phyloP scores from a whole-genome alignment of 2,888 invertebrate species.

The Drosophila koepferae region DNA sequence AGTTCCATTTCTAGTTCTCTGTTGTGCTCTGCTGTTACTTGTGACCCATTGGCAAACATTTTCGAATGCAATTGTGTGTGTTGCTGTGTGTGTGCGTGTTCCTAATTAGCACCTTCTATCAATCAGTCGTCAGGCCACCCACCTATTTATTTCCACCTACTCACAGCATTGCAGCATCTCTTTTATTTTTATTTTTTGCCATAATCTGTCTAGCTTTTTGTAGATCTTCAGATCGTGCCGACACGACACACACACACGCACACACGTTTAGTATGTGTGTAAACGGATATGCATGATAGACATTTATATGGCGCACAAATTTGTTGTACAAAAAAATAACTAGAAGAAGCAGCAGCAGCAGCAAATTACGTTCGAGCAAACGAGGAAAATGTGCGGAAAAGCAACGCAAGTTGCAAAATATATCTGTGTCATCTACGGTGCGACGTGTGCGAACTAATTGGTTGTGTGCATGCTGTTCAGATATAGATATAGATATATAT shows the following conservation, averaged over 20 bases:
- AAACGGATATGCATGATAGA: constrained; percentile 75
- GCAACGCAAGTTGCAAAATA: constrained; percentile 39
- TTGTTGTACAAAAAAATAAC: constrained; percentile 36
- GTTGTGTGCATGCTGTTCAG: constrained; percentile 30
- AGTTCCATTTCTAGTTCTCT: background rate
- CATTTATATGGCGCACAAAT: constrained; percentile 33
- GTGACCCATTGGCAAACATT: constrained; percentile 52
- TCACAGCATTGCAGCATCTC: constrained; percentile 37
- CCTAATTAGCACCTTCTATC: constrained; percentile 78
- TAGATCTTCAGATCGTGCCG: constrained; percentile 71
- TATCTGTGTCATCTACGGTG: constrained; percentile 66
- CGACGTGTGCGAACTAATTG: constrained; percentile 60
- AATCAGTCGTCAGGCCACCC: constrained; percentile 30
- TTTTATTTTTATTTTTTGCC: constrained; percentile 5
- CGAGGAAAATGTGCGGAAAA: constrained; percentile 76
- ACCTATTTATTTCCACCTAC: constrained; percentile 15
- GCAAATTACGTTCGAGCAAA: constrained; percentile 54
- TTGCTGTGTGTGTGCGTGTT: constrained; percentile 32
- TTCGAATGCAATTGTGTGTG: constrained; percentile 20
- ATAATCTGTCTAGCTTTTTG: constrained; percentile 43
- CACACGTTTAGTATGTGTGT: constrained; percentile 34
- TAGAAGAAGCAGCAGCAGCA: constrained; percentile 19
- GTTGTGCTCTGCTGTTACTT: background rate
- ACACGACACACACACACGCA: constrained; percentile 24
- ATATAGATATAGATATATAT: background rate